These are phyloP conservation scores for Natrix natrix DNA, from an alignment of 2,797 vertebrate species.

Conservation along the genomic window DNA sequence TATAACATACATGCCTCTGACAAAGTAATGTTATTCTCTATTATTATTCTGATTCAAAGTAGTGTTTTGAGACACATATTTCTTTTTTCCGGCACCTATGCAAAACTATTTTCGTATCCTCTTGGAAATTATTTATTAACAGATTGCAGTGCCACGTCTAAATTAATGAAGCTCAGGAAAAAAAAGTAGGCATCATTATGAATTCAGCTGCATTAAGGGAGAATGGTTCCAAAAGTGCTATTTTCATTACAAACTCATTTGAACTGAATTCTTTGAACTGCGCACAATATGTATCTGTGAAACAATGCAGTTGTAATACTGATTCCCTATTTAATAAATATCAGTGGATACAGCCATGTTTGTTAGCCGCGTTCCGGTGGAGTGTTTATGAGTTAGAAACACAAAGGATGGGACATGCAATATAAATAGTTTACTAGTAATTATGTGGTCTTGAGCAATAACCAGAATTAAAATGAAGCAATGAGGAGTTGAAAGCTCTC, in stretches of 20 bases:
- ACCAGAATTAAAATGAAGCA: constrained; percentile 50
- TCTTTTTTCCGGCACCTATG: neutral
- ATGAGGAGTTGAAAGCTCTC: constrained; percentile 50
- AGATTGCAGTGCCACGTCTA: neutral
- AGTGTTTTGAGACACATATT: neutral
- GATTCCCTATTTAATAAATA: constrained; percentile 39
- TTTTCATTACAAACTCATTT: constrained; percentile 52
- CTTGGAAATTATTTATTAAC: neutral
- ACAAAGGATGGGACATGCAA: constrained; percentile 37
- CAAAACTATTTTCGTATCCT: neutral
- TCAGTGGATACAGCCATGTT: constrained; percentile 32
- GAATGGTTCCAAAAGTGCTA: constrained; percentile 28
- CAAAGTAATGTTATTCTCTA: neutral
- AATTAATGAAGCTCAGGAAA: neutral
- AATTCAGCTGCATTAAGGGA: neutral
- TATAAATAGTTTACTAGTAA: constrained; percentile 53
- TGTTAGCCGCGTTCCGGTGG: constrained; percentile 37
- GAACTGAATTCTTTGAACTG: constrained; percentile 47
- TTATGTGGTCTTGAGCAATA: constrained; percentile 57
- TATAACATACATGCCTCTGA: neutral
- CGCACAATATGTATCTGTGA: constrained; percentile 17
- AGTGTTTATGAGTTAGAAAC: constrained; percentile 38
- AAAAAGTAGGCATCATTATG: neutral
- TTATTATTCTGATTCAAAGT: neutral
- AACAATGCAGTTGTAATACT: constrained; percentile 41